Base-by-base conservation (phyloP, 2,113 vertebrate species). In the Dromas ardeola region DNA sequence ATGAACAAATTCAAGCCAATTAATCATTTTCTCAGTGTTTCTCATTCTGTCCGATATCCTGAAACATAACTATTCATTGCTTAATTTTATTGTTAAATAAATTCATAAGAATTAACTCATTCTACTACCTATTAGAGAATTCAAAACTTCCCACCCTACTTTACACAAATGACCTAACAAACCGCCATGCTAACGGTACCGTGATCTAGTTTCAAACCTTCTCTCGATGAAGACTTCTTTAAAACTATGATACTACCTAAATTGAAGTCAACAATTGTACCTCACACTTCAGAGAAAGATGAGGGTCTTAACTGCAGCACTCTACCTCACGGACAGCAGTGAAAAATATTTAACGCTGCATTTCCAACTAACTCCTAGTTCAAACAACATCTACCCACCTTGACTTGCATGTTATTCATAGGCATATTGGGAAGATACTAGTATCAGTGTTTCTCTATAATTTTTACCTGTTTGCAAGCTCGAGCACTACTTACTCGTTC, bases 181-280 rank as follows among this genome's bases (percentile, higher is more conserved):
- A 42, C 34, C n/a, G 7, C 56, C 32, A 2, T 13, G 13, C 32
- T 38, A 63, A 78, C 0, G 0, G 4, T 11, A 1, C 55, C 11
- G 36, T 25, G 15, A 36, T 12, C 14, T 34, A 20, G 38, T 85
- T 80, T 76, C 45, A 49, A 16, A 15, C 13, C 38, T 69, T 70
- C 17, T 19, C 34, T 65, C 23, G 29, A 8, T 5, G 26, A 43
- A 63, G 29, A n/a, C 11, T 58, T 49, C 22, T 59, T 59, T 34
- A 53, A 69, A 40, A 12, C 20, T 49, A 47, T 34, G n/a, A 53
- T 20, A 13, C 25, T 30, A 12, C 22, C 7, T 42, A n/a, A 74
- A 20, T 15, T 38, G 32, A 81, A 43, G 40, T 19, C 22, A 78
- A 7, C 22, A 63, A n/a, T 16, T 8, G 26, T 52, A 63, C 14